phyloP scores from a whole-genome alignment of 1,140 invertebrate species.

The Vanessa atalanta region DNA sequence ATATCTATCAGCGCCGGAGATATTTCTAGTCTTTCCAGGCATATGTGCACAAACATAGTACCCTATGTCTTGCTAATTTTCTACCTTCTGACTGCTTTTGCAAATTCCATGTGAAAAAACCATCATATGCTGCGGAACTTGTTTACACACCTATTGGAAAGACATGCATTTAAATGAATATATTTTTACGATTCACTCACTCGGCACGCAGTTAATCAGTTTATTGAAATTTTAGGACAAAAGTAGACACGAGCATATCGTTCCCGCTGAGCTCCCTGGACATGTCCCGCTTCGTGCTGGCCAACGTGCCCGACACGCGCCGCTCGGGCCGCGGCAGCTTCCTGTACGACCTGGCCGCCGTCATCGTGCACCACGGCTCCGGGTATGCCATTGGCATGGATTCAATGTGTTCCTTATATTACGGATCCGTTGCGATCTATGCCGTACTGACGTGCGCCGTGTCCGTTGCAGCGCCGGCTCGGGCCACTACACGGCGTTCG shows the following conservation, averaged over 20 bases:
- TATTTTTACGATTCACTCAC: no score
- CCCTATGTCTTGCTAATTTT: no score
- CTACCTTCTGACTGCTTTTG: no score
- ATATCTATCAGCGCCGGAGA: no score
- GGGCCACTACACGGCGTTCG: conserved; percentile 93
- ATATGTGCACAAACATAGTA: no score
- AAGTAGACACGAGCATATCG: conserved; percentile 90
- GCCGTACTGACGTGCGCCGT: not conserved
- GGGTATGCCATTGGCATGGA: conserved; percentile 77
- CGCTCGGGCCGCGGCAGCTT: conserved; percentile 64
- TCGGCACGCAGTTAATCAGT: not conserved
- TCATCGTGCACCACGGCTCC: conserved; percentile 92
- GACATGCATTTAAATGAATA: no score
- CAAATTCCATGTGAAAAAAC: no score
- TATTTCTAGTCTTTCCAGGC: no score
- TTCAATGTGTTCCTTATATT: no score
- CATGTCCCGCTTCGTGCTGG: conserved; percentile 89
- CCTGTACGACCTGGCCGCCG: conserved; percentile 91
- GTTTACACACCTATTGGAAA: no score
- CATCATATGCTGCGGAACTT: no score
- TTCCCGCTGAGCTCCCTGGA: conserved; percentile 89
- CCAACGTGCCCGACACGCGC: conserved; percentile 83
- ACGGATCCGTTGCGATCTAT: conserved; percentile 14
- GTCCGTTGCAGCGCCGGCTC: conserved; percentile 85
- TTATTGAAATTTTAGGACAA: conserved; percentile 79